Conservation (phyloP, 2,797 vertebrate species). For the Sebastes matsubarae region DNA sequence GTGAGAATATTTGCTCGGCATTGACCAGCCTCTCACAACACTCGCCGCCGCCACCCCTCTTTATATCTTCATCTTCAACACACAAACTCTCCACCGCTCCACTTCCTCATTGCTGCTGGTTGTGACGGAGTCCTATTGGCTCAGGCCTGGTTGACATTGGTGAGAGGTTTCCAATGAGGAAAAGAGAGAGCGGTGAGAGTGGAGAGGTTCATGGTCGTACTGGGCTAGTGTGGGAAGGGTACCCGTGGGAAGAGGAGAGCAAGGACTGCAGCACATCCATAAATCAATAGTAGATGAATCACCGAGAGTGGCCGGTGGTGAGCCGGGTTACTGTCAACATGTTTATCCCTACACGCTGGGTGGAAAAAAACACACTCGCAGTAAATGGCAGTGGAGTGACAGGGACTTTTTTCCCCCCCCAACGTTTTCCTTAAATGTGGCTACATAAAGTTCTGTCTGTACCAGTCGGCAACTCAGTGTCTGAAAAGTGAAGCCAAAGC, state of each 20-base stretch:
- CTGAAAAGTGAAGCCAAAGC: no score
- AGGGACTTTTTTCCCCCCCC: not conserved
- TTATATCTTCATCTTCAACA: constrained; percentile 11
- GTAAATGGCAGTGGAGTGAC: not conserved
- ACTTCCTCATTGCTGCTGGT: constrained; percentile 43
- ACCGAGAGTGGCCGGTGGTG: constrained; percentile 24
- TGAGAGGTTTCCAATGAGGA: constrained; percentile 7
- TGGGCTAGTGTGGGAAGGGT: constrained; percentile 40
- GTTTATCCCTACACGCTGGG: constrained; percentile 31
- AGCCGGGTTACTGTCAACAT: constrained; percentile 50
- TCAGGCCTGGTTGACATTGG: not conserved
- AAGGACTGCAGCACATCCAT: constrained; percentile 32
- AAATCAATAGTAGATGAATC: constrained; percentile 63
- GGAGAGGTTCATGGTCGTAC: constrained; percentile 42
- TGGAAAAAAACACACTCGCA: not conserved
- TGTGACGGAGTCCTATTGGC: constrained; percentile 1
- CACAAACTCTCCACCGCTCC: constrained; percentile 6
- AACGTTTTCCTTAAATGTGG: not conserved
- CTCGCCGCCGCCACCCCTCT: not conserved
- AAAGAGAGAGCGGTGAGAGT: constrained; percentile 6
- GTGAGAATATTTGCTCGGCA: constrained; percentile 53
- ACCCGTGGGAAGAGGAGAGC: constrained; percentile 58
- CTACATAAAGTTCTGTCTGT: not conserved
- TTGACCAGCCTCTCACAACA: constrained; percentile 13
- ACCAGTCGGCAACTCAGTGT: not conserved